Percentiles rank a stretch among this genome's conserved stretches.
Conservation (phyloP, 2,797 vertebrate genomes). For the Chelonia mydas region DNA sequence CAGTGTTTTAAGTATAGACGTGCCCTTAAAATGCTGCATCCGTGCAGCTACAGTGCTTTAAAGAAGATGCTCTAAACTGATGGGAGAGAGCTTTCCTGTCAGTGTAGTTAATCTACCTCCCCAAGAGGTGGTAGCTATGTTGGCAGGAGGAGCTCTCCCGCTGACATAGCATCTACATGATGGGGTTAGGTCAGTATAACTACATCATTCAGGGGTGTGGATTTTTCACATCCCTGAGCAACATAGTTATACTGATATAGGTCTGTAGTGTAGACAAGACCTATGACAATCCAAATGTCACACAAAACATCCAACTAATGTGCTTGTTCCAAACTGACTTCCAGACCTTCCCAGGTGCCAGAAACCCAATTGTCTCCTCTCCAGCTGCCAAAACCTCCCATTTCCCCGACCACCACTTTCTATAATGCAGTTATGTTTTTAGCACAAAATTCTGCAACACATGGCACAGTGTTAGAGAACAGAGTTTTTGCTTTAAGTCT, state of each 20-base stretch:
- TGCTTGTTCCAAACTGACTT: background rate
- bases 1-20: background rate
- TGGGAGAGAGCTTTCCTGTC: background rate
- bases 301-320: background rate
- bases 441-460: background rate
- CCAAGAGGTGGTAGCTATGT: background rate
- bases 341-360: background rate
- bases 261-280: background rate
- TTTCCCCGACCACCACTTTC: background rate
- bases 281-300: background rate
- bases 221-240: background rate
- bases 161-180: background rate
- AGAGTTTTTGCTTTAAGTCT: background rate
- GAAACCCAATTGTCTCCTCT: background rate
- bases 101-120: background rate
- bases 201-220: background rate
- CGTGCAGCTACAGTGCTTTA: background rate
- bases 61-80: background rate
- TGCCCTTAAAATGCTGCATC: too few relatives aligned
- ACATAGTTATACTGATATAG: background rate
- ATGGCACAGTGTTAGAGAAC: background rate
- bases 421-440: background rate
- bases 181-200: background rate
- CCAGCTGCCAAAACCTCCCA: background rate
- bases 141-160: background rate